A percentile compares a stretch with the other conserved stretches of the same genome.
phyloP scores from a whole-genome alignment of 2,797 vertebrate species.

The Enteromius viviparus region DNA sequence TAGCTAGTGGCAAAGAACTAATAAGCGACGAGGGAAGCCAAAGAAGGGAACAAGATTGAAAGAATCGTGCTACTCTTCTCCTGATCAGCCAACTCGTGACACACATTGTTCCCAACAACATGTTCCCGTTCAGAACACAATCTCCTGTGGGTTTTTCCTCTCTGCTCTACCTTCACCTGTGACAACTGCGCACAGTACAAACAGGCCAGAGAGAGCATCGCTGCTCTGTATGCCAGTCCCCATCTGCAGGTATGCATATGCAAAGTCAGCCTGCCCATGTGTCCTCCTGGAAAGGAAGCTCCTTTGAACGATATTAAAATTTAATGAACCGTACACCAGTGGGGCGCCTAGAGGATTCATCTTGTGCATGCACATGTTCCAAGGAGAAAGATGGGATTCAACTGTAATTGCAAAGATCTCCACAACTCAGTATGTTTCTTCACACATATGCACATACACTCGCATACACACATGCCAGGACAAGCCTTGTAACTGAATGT shows the following conservation, averaged over 20 bases:
- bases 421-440: slow-evolving; percentile 31
- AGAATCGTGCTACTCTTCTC: slow-evolving; percentile 44
- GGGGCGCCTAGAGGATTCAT: slow-evolving; percentile 47
- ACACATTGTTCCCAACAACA: slow-evolving; percentile 52
- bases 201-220: slow-evolving; percentile 48
- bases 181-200: slow-evolving; percentile 57
- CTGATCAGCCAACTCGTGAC: slow-evolving; percentile 47
- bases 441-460: slow-evolving; percentile 34
- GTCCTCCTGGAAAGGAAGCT: slow-evolving; percentile 66
- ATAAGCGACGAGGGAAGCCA: slow-evolving; percentile 26
- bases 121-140: slow-evolving; percentile 52
- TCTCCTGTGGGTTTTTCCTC: slow-evolving; percentile 41
- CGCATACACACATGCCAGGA: slow-evolving; percentile 51
- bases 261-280: slow-evolving; percentile 58
- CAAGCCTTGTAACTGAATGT: slow-evolving; percentile 77
- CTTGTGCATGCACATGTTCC: slow-evolving; percentile 57
- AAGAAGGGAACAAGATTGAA: slow-evolving; percentile 24
- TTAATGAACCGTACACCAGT: slow-evolving; percentile 56
- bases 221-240: slow-evolving; percentile 22
- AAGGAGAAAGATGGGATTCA: slow-evolving; percentile 56
- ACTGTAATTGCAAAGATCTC: slow-evolving; percentile 48
- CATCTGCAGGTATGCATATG: slow-evolving; percentile 59
- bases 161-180: slow-evolving; percentile 29
- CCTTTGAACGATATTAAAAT: slow-evolving; percentile 59
- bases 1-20: slow-evolving; percentile 18